Evolutionary conservation across 2,888 invertebrate species (phyloP).

Genomic region (Andrena trimmerana): DNA sequence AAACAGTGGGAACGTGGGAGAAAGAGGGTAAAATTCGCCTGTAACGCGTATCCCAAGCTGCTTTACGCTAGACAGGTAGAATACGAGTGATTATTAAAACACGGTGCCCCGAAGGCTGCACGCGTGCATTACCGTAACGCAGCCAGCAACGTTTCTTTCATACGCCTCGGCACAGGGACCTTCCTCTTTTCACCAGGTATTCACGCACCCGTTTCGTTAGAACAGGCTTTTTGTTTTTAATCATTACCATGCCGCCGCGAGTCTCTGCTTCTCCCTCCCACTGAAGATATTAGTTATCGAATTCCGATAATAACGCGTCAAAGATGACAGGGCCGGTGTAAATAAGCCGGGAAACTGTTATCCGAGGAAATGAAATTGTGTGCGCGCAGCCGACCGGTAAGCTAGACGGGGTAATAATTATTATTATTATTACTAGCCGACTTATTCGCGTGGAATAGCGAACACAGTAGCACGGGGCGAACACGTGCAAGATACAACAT

Average conservation of each 20-base stretch:
- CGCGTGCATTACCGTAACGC: slow-evolving; percentile 18
- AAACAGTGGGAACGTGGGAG: neutral
- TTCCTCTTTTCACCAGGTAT: neutral
- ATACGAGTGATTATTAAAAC: slow-evolving; percentile 61
- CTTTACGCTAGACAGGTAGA: slow-evolving; percentile 17
- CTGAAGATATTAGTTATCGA: slow-evolving; percentile 58
- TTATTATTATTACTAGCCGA: neutral
- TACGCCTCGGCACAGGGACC: slow-evolving; percentile 22
- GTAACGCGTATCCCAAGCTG: slow-evolving; percentile 25
- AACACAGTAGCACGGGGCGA: too few relatives aligned
- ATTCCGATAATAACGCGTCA: slow-evolving; percentile 64
- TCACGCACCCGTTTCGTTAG: slow-evolving; percentile 9
- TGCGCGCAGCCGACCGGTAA: slow-evolving; percentile 27
- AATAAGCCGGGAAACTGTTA: slow-evolving; percentile 60
- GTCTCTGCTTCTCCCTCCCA: neutral
- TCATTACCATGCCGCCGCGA: slow-evolving; percentile 14
- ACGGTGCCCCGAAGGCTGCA: slow-evolving; percentile 25
- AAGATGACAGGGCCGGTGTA: slow-evolving; percentile 54
- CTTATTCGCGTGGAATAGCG: neutral
- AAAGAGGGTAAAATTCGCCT: neutral
- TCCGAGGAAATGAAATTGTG: slow-evolving; percentile 45
- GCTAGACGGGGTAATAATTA: slow-evolving; percentile 30
- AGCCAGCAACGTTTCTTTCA: slow-evolving; percentile 51
- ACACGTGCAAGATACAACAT: too few relatives aligned
- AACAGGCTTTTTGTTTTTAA: slow-evolving; percentile 11